Base-by-base conservation (phyloP, 2,888 invertebrate genomes). In the Drosophila subsilvestris region DNA sequence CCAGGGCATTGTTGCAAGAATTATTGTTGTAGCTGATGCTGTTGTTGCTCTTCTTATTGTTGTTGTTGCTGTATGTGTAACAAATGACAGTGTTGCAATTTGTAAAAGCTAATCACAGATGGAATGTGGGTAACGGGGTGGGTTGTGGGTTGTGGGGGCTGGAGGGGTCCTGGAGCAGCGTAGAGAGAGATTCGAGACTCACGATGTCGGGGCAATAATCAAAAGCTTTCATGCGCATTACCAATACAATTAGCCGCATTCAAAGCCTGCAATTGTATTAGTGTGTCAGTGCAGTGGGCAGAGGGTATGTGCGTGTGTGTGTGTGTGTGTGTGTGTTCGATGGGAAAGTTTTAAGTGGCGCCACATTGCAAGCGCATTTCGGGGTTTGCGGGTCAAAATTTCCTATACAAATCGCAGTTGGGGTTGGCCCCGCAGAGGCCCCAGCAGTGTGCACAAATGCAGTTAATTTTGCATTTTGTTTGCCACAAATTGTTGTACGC, bases 21-120 rank as follows among this genome's bases (percentile, higher is more conserved):
- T 29, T 59, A 56, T 37, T 71, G 49, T 37, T 71, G 49, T 44
- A 22, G 22, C 22, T 62, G 32, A 22, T 49, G 29, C 56, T 66
- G 69, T 57, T 65, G 44, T 51, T 61, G 63, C 44, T 61, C 54
- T 47, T 71, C 42, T 48, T 18, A 32, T 3, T 20, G 20, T 3
- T 22, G 22, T 22, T 22, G 22, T 22, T 25, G 25, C 25, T 8
- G 47, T 43, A 66, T 57, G 72, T 60, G 75, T 77, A 69, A 75
- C 77, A 82, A 80, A 78, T 70, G 80, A 77, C 80, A 86, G 57
- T 78, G 68, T 78, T 60, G 72, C 80, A 83, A 86, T 83, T 80
- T 83, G 86, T 74, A 71, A 76, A 63, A 63, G 70, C 86, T 88
- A 83, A 88, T 88, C 88, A 83, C 74, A 83, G 74, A 71, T 71